These are phyloP conservation scores for Tetragonula clypearis DNA, from an alignment of 1,140 invertebrate species.

Conservation along the genomic window DNA sequence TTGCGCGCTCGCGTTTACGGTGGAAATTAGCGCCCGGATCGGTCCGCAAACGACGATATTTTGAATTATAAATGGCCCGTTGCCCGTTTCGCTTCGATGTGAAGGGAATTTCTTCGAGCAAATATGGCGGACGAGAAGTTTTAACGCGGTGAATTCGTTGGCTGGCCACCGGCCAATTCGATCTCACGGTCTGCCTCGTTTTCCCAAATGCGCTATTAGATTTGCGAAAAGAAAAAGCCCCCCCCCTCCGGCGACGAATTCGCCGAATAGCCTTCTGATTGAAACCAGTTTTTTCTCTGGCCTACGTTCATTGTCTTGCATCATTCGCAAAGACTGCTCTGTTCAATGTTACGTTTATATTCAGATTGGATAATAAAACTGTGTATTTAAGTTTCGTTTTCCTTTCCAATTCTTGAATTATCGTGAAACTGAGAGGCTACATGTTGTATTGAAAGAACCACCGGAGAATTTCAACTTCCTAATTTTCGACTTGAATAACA, in stretches of 20 bases:
- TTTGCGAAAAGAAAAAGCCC: conserved; percentile 19
- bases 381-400: no score
- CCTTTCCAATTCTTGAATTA: no score
- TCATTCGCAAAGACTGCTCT: no score
- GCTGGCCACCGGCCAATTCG: conserved; percentile 60
- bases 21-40: conserved; percentile 60
- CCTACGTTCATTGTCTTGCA: neutral
- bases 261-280: neutral
- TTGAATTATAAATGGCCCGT: conserved; percentile 61
- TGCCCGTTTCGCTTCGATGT: conserved; percentile 2
- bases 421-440: no score
- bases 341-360: neutral
- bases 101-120: conserved; percentile 22
- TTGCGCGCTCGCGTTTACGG: conserved; percentile 58
- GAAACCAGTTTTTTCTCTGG: neutral
- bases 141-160: conserved; percentile 18
- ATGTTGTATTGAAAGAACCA: no score
- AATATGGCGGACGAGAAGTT: conserved; percentile 24
- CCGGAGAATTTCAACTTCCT: no score
- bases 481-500: no score
- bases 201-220: conserved; percentile 46
- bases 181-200: conserved; percentile 61
- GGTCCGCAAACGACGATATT: conserved; percentile 42
- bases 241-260: neutral
- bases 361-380: neutral